A percentile compares a stretch with the other conserved stretches of the same genome.
Evolutionary conservation across 2,113 vertebrate species (phyloP).

Genomic region (Muntiacus reevesi): DNA sequence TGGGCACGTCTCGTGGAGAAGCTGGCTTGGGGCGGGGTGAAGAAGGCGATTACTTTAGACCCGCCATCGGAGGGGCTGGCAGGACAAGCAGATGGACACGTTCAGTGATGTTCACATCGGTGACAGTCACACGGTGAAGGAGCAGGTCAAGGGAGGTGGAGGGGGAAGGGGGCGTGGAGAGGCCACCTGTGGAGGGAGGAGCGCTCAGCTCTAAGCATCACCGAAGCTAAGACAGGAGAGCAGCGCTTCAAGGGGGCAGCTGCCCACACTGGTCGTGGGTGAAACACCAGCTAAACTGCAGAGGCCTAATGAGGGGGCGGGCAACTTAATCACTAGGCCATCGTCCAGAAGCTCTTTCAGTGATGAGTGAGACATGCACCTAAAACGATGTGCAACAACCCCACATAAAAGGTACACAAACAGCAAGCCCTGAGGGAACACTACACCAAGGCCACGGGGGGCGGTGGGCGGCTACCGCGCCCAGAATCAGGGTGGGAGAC

Average conservation of each 20-base stretch:
- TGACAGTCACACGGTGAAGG: neutral
- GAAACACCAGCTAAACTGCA: neutral
- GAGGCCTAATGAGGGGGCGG: neutral
- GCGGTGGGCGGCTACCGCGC: no score
- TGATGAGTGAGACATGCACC: neutral
- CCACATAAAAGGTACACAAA: neutral
- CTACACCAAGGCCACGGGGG: rapidly evolving
- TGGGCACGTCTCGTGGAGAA: neutral
- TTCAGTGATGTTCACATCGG: neutral
- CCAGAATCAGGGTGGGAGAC: neutral
- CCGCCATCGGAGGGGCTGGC: neutral
- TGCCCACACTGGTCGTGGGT: neutral
- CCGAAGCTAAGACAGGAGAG: neutral
- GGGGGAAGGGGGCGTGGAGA: rapidly evolving
- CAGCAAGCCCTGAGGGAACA: neutral
- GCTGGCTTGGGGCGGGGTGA: neutral
- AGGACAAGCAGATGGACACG: neutral
- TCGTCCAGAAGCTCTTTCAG: neutral
- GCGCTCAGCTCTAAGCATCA: neutral
- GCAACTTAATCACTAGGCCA: neutral
- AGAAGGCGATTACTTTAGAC: neutral
- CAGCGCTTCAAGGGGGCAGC: neutral
- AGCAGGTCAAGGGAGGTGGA: neutral
- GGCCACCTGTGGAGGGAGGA: neutral
- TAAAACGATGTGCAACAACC: neutral